Base-by-base conservation (phyloP, 2,113 vertebrate species). In the Chionodraco myersi region DNA sequence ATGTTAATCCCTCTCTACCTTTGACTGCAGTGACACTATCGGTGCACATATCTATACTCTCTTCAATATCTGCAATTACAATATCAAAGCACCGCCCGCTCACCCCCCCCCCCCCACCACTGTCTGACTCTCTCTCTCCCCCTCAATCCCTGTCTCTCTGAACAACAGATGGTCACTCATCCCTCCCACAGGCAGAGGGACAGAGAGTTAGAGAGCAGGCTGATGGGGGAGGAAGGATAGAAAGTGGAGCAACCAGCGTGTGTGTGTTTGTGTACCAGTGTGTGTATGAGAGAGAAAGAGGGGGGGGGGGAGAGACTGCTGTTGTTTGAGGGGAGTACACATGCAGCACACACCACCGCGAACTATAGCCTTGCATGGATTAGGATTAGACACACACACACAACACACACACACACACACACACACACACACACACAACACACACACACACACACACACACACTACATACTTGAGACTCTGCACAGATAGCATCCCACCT, bases 161-260 rank as follows among this genome's bases (percentile, higher is more conserved):
- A 88, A 91, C 92, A 93, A 90, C 91, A 93, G 91, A 92, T 92
- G 89, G 90, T 89, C 91, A 89, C 84, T 90, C 89, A 88, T 89
- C 90, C 84, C 87, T 88, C 84, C 89, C 80, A 86, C 84, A 83
- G 85, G 85, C 72, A 88, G 78, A 73, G 59, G 75, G 85, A 88
- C 85, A 58, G 81, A 86, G 80, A 62, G 69, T 86, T 68, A 49
- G 64, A 82, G 80, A 67, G 85, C 73, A 52, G 58, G 74, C 72
- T 75, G 82, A 87, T 81, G 80, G 84, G 67, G 86, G 84, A 82
- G 88, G 78, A 75, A 63, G 66, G 78, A 58, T 54, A 51, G 75
- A 91, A 92, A 91, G 83, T 90, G 71, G 91, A 91, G 62, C 91
- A 88, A 79, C 58, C 36, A 9, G 30, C 71, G 49, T 69, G 65